Base-by-base conservation (phyloP, 2,797 vertebrate species). In the Periparus ater region DNA sequence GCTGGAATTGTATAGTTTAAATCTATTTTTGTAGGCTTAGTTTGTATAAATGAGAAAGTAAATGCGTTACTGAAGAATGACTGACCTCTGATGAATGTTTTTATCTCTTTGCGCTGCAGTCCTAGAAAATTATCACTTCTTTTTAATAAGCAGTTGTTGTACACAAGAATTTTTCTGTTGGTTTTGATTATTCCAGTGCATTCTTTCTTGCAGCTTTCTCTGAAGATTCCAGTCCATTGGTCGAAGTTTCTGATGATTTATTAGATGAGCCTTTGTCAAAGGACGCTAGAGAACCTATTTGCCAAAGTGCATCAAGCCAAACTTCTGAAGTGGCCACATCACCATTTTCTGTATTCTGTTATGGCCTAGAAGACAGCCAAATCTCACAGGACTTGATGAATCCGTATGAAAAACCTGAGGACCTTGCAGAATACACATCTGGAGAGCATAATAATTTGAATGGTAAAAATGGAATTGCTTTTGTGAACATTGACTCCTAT, bases 401-500 rank as follows among this genome's bases (percentile, higher is more conserved):
- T 81, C 54, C 70, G 48, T 79, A 58, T 26, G 90, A 77, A 78
- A 94, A 79, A 80, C 81, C 93, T 62, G 96, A 94, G 26, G 77
- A 88, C 30, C 73, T 85, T 81, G 70, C 65, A 55, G 95, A 96
- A 51, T 81, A 79, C 36, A 16, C 4, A 3, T 67, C 92, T 93
- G 94, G 44, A 95, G 75, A 50, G 11, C 20, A 4, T 85, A 91
- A 75, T 81, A 76, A 76, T 89, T 93, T 95, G 66, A 65, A 79
- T 60, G 50, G 92, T 81, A 94, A 97, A 32, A 97, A 96, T 76
- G 95, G 96, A 89, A 96, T 98, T 93, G 85, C 96, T 63, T 96
- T 98, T 94, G 97, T 97, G 88, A 98, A 96, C 57, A 97, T 97
- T 83, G 98, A 98, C 78, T 98, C 97, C 89, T 97, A 96, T 16